phyloP scores from a whole-genome alignment of 2,113 vertebrate species.

The Salvelinus namaycush region DNA sequence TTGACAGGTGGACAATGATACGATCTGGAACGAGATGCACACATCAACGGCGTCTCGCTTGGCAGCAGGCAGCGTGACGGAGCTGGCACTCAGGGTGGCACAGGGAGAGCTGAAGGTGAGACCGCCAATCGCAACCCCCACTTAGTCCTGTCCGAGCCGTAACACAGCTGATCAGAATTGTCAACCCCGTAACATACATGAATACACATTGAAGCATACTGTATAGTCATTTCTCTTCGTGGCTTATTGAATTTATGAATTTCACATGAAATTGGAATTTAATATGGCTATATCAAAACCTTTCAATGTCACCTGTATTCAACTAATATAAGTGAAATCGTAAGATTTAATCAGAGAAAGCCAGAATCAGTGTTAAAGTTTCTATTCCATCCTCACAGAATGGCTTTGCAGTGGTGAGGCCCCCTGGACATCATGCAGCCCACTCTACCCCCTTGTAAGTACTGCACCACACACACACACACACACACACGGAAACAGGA shows the following conservation, averaged over 20 bases:
- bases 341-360: too few species aligned
- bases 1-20: constrained; percentile 89
- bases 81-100: constrained; percentile 89
- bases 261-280: too few species aligned
- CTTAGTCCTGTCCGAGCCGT: background rate
- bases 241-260: too few species aligned
- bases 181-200: too few species aligned
- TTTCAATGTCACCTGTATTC: too few species aligned
- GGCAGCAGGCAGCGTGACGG: constrained; percentile 85
- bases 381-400: constrained; percentile 73
- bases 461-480: constrained; percentile 5
- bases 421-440: constrained; percentile 89
- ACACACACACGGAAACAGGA: constrained; percentile 39
- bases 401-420: constrained; percentile 91
- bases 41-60: constrained; percentile 88
- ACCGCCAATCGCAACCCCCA: background rate
- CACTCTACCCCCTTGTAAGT: constrained; percentile 88
- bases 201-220: too few species aligned
- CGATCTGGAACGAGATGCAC: constrained; percentile 93
- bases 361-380: too few species aligned
- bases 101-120: constrained; percentile 86
- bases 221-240: too few species aligned
- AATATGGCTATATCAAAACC: too few species aligned
- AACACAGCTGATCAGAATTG: background rate
- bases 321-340: too few species aligned